Evolutionary conservation across 1,140 invertebrate genomes (phyloP), one percentile per base, ranked within the genome.

Genomic region (Drosophila tani): DNA sequence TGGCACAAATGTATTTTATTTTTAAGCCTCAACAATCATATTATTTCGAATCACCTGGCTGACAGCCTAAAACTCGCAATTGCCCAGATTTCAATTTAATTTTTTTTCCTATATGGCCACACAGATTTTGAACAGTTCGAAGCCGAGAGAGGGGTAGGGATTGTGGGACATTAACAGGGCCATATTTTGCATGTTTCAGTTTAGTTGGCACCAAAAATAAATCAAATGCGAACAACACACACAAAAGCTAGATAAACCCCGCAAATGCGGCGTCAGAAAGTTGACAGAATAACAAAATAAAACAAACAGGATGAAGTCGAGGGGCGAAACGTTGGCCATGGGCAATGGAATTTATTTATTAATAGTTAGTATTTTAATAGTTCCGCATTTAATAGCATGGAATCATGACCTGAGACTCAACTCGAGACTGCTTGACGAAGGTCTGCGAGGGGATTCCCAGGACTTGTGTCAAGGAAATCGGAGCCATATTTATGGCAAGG

Each of bases 151-250:
- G 29, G 7, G 38, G 14, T 11, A 38, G 17, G 12, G 27, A 67
- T 40, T 45, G 47, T 40, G 43, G 17, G 27, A 14, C 38, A 75
- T 85, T 85, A 79, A 75, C 63, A 19, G 45, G 58, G 45, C 35
- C 59, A 82, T 70, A 86, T 83, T 79, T 82, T 64, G 56, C 71
- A 64, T 86, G 83, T 47, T 71, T 38, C 67, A 66, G 57, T 73
- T 87, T 63, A 55, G 63, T 67, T 80, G 83, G 21, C 71, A 88
- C 76, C 56, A 56, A 80, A 87, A 80, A 88, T 86, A 88, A 86
- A 86, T 77, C 83, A 83, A 83, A 84, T 66, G 38, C 41, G 24
- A 60, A 19, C 21, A 24, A 24, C 21, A 24, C 17, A 47, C n/a
- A 62, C 38, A 41, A 73, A 66, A 58, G 55, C 74, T 58, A 73